These are phyloP conservation scores for Heliopora coerulea DNA, from an alignment of 92 coral and sea anemone species.

Conservation along the genomic window DNA sequence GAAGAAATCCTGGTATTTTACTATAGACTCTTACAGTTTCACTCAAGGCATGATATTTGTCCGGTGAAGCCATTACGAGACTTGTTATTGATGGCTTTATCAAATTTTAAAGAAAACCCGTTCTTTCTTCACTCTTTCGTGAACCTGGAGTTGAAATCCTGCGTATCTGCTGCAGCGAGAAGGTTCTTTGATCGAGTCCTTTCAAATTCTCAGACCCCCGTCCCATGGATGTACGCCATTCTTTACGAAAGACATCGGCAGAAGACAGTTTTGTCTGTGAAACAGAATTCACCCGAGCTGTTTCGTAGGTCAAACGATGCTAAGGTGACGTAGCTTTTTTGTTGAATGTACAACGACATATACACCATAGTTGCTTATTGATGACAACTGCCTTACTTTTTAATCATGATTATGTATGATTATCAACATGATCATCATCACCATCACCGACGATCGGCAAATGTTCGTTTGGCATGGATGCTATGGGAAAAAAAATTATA, in stretches of 20 bases:
- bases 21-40: slow-evolving; percentile 63
- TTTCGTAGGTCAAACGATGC: background rate
- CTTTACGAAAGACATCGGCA: slow-evolving; percentile 68
- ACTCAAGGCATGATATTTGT: slow-evolving; percentile 51
- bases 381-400: too few relatives aligned
- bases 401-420: too few relatives aligned
- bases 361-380: too few relatives aligned
- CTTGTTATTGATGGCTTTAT: slow-evolving; percentile 29
- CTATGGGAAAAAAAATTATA: too few relatives aligned
- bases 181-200: slow-evolving; percentile 76
- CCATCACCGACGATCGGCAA: too few relatives aligned
- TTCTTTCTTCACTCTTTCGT: slow-evolving; percentile 67
- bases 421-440: too few relatives aligned
- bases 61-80: slow-evolving; percentile 56
- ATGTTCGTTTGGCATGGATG: too few relatives aligned
- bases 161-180: slow-evolving; percentile 69
- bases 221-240: slow-evolving; percentile 83
- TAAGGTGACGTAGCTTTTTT: too few relatives aligned
- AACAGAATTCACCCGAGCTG: slow-evolving; percentile 30
- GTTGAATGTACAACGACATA: too few relatives aligned
- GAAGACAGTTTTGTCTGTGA: slow-evolving; percentile 54
- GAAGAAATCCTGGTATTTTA: slow-evolving; percentile 67
- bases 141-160: slow-evolving; percentile 72
- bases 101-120: slow-evolving; percentile 68
- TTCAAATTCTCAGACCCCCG: slow-evolving; percentile 60